A percentile compares a stretch with the other conserved stretches of the same genome.
These are phyloP conservation scores for Neoniphon sammara DNA, from an alignment of 2,797 vertebrate species.

Conservation along the genomic window DNA sequence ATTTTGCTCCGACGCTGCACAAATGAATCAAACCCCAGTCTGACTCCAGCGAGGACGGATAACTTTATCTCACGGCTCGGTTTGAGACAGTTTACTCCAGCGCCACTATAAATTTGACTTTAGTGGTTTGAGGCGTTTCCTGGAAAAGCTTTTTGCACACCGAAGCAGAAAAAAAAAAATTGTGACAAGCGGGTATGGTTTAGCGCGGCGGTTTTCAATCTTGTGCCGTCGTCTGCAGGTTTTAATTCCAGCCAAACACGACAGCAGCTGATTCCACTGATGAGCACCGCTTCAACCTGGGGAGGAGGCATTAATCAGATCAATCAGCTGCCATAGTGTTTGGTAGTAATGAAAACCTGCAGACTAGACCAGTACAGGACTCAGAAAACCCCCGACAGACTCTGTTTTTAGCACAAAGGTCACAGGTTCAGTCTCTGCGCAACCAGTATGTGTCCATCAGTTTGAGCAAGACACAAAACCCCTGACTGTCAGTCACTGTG, in stretches of 20 bases:
- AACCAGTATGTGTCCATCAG: background rate
- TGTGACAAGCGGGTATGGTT: slow-evolving; percentile 3
- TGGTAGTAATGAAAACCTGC: background rate
- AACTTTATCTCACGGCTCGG: background rate
- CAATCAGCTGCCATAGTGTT: too few relatives aligned
- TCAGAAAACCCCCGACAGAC: too few relatives aligned
- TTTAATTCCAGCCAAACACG: slow-evolving; percentile 5
- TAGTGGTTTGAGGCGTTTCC: slow-evolving; percentile 14
- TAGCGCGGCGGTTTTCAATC: slow-evolving; percentile 21
- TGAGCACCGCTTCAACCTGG: background rate
- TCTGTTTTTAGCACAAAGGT: background rate
- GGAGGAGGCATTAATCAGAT: background rate
- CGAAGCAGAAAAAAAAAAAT: slow-evolving; percentile 13
- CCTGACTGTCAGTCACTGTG: too few relatives aligned
- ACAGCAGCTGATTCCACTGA: background rate
- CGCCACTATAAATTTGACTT: slow-evolving; percentile 13
- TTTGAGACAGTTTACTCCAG: slow-evolving; percentile 16
- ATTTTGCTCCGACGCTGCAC: slow-evolving; percentile 3
- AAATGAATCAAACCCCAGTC: slow-evolving; percentile 26
- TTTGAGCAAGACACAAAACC: background rate
- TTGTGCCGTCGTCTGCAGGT: slow-evolving; percentile 5
- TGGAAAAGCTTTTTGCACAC: slow-evolving; percentile 3
- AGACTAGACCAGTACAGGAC: background rate
- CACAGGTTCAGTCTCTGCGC: background rate
- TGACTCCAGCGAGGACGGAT: slow-evolving; percentile 20